These are phyloP conservation scores for Arrhopalites spinosus DNA, from an alignment of 2,888 invertebrate species.

Conservation along the genomic window DNA sequence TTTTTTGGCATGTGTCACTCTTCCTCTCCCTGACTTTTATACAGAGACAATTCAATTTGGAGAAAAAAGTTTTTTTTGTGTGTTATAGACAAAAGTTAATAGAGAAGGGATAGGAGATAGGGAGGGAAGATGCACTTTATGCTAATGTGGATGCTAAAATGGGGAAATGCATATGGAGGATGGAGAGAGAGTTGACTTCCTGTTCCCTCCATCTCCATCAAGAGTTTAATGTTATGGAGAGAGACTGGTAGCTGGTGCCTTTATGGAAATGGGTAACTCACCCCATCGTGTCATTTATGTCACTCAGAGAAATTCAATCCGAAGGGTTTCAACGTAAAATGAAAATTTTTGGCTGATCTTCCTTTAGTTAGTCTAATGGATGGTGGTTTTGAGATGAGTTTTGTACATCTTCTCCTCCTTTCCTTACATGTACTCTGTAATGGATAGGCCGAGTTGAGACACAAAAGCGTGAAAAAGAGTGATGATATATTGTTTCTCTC, in stretches of 20 bases:
- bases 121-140: constrained; percentile 11
- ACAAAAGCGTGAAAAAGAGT: neutral
- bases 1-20: neutral
- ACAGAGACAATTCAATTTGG: too few relatives aligned
- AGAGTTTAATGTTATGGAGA: neutral
- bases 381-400: neutral
- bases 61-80: neutral
- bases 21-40: neutral
- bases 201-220: too few relatives aligned
- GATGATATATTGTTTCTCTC: constrained; percentile 34
- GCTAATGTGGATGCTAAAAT: constrained; percentile 17
- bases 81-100: too few relatives aligned
- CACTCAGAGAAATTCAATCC: constrained; percentile 33
- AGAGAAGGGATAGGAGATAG: too few relatives aligned
- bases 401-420: neutral
- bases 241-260: neutral
- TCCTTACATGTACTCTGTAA: neutral
- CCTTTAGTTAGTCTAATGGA: constrained; percentile 13
- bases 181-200: too few relatives aligned
- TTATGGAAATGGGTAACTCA: constrained; percentile 18
- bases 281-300: constrained; percentile 30
- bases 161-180: neutral
- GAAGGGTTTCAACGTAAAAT: neutral
- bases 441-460: neutral
- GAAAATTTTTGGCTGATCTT: neutral